Percentiles rank a stretch among this genome's conserved stretches.
These are phyloP conservation scores for Leptodactylus fallax DNA, from an alignment of 2,797 vertebrate species.

Conservation along the genomic window DNA sequence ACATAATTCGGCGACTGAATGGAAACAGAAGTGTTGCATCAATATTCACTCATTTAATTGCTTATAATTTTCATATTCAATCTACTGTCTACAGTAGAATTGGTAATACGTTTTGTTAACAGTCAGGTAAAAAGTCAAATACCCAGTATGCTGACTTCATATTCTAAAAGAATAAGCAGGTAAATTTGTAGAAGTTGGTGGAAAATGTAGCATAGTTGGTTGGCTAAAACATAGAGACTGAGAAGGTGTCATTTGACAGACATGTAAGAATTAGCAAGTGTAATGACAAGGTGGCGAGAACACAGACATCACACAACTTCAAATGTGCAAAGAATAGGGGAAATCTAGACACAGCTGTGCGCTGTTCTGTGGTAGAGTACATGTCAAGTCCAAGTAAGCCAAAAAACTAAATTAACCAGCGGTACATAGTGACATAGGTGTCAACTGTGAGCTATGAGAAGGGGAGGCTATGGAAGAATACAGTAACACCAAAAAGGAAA, in stretches of 20 bases:
- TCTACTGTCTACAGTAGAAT: neutral
- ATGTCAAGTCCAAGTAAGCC: constrained; percentile 26
- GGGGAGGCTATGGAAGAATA: neutral
- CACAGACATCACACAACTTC: neutral
- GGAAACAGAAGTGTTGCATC: neutral
- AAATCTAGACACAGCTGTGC: constrained; percentile 23
- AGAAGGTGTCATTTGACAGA: constrained; percentile 46
- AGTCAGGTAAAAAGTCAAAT: neutral
- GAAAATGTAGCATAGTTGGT: neutral
- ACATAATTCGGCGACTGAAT: neutral
- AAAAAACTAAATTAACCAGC: neutral
- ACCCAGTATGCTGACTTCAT: neutral
- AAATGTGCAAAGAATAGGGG: neutral
- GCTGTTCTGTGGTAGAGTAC: neutral
- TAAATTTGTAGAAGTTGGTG: constrained; percentile 18
- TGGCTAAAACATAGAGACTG: constrained; percentile 17
- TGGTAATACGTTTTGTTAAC: too few relatives aligned
- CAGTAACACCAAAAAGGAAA: neutral
- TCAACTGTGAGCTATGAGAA: constrained; percentile 11
- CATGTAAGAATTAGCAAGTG: constrained; percentile 31
- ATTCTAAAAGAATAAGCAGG: constrained; percentile 3
- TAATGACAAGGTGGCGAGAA: constrained; percentile 48
- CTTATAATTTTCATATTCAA: too few relatives aligned
- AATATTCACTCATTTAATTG: neutral
- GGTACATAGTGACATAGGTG: neutral